Percentiles rank a stretch among this genome's conserved stretches.
These are phyloP conservation scores for Podotricha telesiphe DNA, from an alignment of 2,888 invertebrate genomes.

Conservation along the genomic window DNA sequence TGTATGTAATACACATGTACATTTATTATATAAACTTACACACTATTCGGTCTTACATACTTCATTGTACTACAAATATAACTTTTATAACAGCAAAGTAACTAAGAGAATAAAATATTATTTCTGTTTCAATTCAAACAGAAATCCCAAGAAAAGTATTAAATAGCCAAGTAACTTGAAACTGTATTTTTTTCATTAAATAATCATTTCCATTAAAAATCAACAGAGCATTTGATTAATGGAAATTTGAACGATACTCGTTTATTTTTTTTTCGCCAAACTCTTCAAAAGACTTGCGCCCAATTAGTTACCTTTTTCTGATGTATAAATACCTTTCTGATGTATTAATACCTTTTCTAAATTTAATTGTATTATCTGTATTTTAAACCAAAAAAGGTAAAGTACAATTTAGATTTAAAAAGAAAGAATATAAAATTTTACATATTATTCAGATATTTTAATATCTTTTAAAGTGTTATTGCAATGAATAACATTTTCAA, in stretches of 20 bases:
- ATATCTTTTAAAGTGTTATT: too few relatives aligned
- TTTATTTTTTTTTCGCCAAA: constrained; percentile 13
- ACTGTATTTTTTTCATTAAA: neutral
- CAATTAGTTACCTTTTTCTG: constrained; percentile 9
- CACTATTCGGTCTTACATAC: too few relatives aligned
- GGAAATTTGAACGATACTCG: constrained; percentile 12
- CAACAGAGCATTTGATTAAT: constrained; percentile 15
- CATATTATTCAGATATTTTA: neutral
- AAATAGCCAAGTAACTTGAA: constrained; percentile 1
- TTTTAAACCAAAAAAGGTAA: neutral
- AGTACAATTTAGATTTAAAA: neutral
- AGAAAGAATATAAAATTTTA: too few relatives aligned
- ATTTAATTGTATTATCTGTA: neutral
- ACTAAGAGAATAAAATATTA: too few relatives aligned
- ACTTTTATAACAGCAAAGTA: too few relatives aligned
- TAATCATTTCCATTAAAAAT: constrained; percentile 14
- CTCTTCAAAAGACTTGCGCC: constrained; percentile 6
- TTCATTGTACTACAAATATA: too few relatives aligned
- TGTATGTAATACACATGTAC: too few relatives aligned
- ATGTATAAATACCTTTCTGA: neutral
- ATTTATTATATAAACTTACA: too few relatives aligned
- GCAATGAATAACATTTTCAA: too few relatives aligned
- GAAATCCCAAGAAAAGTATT: neutral
- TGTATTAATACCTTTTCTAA: neutral
- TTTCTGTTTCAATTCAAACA: neutral